Evolutionary conservation across 2,888 invertebrate genomes (phyloP), one percentile per base, ranked within the genome.

Genomic region (Cremastobaeus sp.): DNA sequence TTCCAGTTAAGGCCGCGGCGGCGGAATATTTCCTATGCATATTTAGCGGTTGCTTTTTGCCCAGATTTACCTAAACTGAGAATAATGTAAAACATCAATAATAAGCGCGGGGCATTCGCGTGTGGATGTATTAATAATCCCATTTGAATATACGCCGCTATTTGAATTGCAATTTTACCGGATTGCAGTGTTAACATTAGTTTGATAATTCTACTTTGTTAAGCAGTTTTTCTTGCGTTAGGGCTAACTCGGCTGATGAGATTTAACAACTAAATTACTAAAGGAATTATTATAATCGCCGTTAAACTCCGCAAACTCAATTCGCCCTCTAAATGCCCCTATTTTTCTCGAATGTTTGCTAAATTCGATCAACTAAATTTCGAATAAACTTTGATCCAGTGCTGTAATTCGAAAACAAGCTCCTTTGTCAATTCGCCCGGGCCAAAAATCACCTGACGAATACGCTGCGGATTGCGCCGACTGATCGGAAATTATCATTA

Each of bases 221-320:
- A 4, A 32, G n/a, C 3, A 32, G 5, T 37, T 37, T 37, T 37
- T 37, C 15, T 15, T 14, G 15, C 4, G 37, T 11, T 37, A 37
- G 11, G 21, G 20, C 12, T 8, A 48, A 48, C 48, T 48, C 15
- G 12, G 30, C 15, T 47, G 9, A 30, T 47, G 12, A 30, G 47
- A 47, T 28, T 25, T 14, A 47, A 47, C 30, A 28, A 47, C 47
- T 15, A 15, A 48, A 28, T 48, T 17, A 48, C 5, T 18, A 1
- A 5, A 48, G 48, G 48, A 48, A 48, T 48, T 48, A 48, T 48
- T 32, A 48, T 48, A 48, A 48, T 48, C 32, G 15, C 32, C 34
- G 11, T 48, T 48, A 32, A 48, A 48, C 32, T 48, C 12, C 3
- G 18, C 48, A 17, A 48, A 48, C 48, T 48, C 48, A 48, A 48